Percentiles rank a stretch among this genome's conserved stretches.
Evolutionary conservation across 2,113 vertebrate species (phyloP).

Genomic region (Indicator indicator): DNA sequence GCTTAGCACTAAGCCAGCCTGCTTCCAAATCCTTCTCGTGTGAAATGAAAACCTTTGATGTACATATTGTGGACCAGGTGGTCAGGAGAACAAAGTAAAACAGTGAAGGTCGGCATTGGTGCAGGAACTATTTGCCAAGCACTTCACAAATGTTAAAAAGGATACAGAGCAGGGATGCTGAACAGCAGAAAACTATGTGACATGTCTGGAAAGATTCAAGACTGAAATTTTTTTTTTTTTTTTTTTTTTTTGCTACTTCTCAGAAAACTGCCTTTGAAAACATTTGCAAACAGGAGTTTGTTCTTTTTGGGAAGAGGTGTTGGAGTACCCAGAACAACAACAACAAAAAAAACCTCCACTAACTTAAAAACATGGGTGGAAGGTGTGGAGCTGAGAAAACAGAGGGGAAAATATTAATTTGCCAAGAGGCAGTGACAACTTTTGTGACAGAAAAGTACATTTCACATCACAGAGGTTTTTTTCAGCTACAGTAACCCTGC

Average conservation of each 20-base stretch:
- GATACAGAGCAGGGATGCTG: background rate
- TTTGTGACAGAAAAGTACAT: slow-evolving; percentile 69
- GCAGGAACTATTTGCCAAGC: background rate
- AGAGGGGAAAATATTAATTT: slow-evolving; percentile 47
- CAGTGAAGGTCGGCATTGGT: background rate
- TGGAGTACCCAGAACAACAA: background rate
- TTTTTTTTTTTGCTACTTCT: background rate
- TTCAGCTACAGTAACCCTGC: slow-evolving; percentile 73
- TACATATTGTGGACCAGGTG: slow-evolving; percentile 44
- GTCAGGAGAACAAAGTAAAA: slow-evolving; percentile 20
- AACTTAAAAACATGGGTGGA: background rate
- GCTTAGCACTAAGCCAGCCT: background rate
- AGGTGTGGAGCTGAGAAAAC: slow-evolving; percentile 31
- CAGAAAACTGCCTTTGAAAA: slow-evolving; percentile 9
- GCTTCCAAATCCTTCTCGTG: slow-evolving; percentile 42
- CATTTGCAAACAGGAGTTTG: slow-evolving; percentile 14
- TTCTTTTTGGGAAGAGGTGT: slow-evolving; percentile 14
- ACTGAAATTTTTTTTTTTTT: background rate
- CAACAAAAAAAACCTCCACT: background rate
- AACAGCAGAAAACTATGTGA: background rate
- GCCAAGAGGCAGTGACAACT: slow-evolving; percentile 51
- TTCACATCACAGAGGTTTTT: slow-evolving; percentile 48
- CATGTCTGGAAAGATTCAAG: background rate
- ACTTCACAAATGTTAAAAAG: slow-evolving; percentile 6
- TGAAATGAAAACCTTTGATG: slow-evolving; percentile 47